Conservation (phyloP, 2,888 invertebrate genomes). For the Agrotis ipsilon region DNA sequence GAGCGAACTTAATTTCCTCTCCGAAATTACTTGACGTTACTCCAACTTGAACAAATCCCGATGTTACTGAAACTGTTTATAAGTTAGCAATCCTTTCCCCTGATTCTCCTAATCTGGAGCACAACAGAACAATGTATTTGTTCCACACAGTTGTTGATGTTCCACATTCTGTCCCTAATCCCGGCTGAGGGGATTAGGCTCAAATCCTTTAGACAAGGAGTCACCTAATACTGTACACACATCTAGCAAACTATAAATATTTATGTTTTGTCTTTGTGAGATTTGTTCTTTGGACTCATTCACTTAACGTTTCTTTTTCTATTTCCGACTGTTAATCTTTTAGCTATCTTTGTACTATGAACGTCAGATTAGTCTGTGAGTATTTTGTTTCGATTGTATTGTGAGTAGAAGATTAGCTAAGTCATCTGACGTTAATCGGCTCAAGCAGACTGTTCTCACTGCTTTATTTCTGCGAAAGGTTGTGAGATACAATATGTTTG, state of each 20-base stretch:
- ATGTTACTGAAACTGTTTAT: constrained; percentile 46
- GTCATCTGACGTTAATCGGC: too few species aligned
- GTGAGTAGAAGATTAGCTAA: too few species aligned
- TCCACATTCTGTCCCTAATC: constrained; percentile 28
- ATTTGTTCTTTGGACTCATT: constrained; percentile 11
- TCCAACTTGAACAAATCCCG: constrained; percentile 40
- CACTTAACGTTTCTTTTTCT: background rate
- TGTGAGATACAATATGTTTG: too few species aligned
- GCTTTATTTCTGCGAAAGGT: too few species aligned
- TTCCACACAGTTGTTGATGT: constrained; percentile 51
- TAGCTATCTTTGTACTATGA: background rate
- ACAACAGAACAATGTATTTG: constrained; percentile 46
- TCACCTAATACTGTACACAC: constrained; percentile 41
- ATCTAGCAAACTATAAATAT: constrained; percentile 29
- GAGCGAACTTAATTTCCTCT: constrained; percentile 47
- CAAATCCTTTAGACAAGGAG: constrained; percentile 47
- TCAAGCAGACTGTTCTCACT: too few species aligned
- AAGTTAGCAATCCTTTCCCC: constrained; percentile 42
- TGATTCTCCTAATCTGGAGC: constrained; percentile 22
- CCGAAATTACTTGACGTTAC: constrained; percentile 47
- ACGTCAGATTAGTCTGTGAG: background rate
- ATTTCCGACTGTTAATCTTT: background rate
- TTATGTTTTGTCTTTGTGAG: constrained; percentile 19
- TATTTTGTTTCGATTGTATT: background rate
- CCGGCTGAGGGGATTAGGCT: constrained; percentile 38